phyloP scores from a whole-genome alignment of 2,113 vertebrate genomes.

The Conger conger region DNA sequence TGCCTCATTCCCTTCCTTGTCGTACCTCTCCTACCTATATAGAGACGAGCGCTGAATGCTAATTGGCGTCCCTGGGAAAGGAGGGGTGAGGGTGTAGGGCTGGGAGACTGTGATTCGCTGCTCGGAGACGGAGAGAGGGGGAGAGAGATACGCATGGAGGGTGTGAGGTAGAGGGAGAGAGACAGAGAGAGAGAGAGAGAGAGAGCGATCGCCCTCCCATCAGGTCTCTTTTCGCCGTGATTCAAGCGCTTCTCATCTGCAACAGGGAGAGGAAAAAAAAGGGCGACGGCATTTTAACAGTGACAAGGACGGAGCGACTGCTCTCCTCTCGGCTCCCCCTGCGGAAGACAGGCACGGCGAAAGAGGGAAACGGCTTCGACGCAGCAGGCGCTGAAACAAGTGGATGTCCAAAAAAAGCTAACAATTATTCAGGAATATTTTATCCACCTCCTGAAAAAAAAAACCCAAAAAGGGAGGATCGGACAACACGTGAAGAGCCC shows the following conservation, averaged over 20 bases:
- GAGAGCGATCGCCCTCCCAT: slow-evolving; percentile 42
- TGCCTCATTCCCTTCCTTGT: slow-evolving; percentile 22
- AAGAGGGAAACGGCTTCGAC: slow-evolving; percentile 27
- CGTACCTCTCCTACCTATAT: slow-evolving; percentile 29
- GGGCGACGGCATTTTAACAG: slow-evolving; percentile 12
- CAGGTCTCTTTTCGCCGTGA: slow-evolving; percentile 50
- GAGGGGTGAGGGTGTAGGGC: slow-evolving; percentile 23
- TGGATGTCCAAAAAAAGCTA: background rate
- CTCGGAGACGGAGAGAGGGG: slow-evolving; percentile 50
- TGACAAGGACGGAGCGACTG: slow-evolving; percentile 32
- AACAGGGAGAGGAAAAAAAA: slow-evolving; percentile 21
- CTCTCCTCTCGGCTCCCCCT: slow-evolving; percentile 22
- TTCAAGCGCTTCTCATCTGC: slow-evolving; percentile 51
- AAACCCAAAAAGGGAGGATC: background rate
- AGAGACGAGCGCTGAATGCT: slow-evolving; percentile 56
- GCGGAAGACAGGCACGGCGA: background rate
- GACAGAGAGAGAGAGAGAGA: slow-evolving; percentile 50
- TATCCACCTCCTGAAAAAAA: background rate
- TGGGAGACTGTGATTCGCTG: slow-evolving; percentile 67
- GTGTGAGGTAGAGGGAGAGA: slow-evolving; percentile 37
- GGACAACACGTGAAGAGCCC: slow-evolving; percentile 24
- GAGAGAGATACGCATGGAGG: slow-evolving; percentile 33
- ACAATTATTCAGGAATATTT: too few relatives aligned
- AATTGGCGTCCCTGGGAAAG: slow-evolving; percentile 50
- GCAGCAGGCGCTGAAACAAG: slow-evolving; percentile 24